phyloP scores from a whole-genome alignment of 2,797 vertebrate genomes.

The Muraenolepis orangiensis region DNA sequence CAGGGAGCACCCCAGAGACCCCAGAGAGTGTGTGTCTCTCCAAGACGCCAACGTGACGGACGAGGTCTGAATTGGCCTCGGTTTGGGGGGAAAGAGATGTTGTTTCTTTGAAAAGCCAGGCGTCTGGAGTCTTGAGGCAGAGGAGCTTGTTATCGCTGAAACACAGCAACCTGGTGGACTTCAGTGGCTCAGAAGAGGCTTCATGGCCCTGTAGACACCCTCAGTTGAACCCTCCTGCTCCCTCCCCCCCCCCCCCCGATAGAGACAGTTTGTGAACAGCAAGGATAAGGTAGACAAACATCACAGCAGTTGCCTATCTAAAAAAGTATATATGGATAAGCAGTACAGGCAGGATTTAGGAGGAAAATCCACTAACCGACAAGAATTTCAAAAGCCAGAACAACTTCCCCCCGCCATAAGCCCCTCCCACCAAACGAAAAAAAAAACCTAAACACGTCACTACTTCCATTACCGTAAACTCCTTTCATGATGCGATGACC shows the following conservation, averaged over 20 bases:
- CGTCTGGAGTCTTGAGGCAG: slow-evolving; percentile 53
- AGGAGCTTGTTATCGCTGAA: slow-evolving; percentile 59
- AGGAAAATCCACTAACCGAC: too few species aligned
- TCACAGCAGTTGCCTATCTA: neutral
- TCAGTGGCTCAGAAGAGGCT: slow-evolving; percentile 36
- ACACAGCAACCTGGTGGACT: slow-evolving; percentile 33
- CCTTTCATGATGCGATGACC: too few species aligned
- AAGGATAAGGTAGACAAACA: neutral
- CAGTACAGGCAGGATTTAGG: too few species aligned
- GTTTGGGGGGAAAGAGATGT: slow-evolving; percentile 40
- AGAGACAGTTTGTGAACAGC: too few species aligned
- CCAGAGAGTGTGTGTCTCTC: slow-evolving; percentile 50
- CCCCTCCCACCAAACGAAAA: too few species aligned
- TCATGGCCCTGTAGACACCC: slow-evolving; percentile 25
- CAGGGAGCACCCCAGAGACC: slow-evolving; percentile 49
- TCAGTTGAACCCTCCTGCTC: neutral
- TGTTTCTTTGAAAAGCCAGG: slow-evolving; percentile 59
- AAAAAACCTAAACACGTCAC: neutral
- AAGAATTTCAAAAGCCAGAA: too few species aligned
- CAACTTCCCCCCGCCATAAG: too few species aligned
- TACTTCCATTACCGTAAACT: too few species aligned
- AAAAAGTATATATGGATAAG: too few species aligned
- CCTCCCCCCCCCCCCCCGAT: too few species aligned
- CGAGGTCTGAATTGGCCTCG: slow-evolving; percentile 61
- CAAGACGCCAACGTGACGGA: slow-evolving; percentile 55